phyloP scores from a whole-genome alignment of 2,113 vertebrate species.

The Nesogale talazaci region DNA sequence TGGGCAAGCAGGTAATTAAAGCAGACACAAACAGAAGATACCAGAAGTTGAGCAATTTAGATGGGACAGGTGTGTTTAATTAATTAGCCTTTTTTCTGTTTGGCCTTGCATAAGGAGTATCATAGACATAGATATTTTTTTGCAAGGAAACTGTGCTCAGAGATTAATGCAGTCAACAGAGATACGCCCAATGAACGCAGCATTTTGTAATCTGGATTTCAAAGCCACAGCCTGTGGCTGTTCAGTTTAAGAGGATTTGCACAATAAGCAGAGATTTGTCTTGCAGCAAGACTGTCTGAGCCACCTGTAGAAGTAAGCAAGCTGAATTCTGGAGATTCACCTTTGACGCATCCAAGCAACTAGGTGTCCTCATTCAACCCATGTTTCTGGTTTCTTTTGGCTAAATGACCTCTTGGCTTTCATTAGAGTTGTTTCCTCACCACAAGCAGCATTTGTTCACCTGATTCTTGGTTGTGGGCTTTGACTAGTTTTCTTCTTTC shows the following conservation, averaged over 20 bases:
- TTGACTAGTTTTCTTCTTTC: background rate
- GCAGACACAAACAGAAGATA: background rate
- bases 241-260: slow-evolving; percentile 81
- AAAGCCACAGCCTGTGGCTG: slow-evolving; percentile 70
- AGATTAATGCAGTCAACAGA: slow-evolving; percentile 31
- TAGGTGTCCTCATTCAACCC: background rate
- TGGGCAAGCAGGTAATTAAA: slow-evolving; percentile 26
- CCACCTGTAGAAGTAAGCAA: slow-evolving; percentile 66
- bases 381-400: background rate
- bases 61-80: background rate
- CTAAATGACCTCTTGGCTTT: too few species aligned
- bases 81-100: slow-evolving; percentile 25
- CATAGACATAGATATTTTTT: background rate
- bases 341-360: background rate
- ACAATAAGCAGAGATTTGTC: slow-evolving; percentile 80
- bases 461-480: background rate
- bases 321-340: background rate
- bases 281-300: slow-evolving; percentile 75
- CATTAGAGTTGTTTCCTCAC: background rate
- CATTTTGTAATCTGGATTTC: slow-evolving; percentile 71
- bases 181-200: slow-evolving; percentile 27
- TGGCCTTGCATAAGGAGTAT: background rate
- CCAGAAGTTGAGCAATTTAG: background rate
- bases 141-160: background rate
- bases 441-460: background rate